A percentile compares a stretch with the other conserved stretches of the same genome.
Conservation (phyloP, 2,888 invertebrate genomes). For the Ophion ventricosus region DNA sequence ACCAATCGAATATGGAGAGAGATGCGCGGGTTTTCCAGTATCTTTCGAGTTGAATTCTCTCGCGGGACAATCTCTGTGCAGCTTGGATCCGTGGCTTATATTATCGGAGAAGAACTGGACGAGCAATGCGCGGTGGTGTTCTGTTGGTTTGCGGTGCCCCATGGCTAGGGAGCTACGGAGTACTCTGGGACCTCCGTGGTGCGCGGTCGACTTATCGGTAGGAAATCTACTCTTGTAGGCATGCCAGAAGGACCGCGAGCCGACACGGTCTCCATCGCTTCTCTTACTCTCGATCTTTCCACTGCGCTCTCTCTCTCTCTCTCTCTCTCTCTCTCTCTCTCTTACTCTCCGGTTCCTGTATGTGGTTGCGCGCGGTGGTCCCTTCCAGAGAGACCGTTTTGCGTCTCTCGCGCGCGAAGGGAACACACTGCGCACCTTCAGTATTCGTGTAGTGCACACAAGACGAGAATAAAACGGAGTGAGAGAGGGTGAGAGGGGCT, state of each 20-base stretch:
- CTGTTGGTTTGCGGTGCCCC: constrained; percentile 52
- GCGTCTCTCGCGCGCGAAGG: constrained; percentile 58
- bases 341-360: constrained; percentile 25
- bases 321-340: constrained; percentile 32
- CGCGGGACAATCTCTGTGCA: constrained; percentile 29
- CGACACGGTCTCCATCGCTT: constrained; percentile 68
- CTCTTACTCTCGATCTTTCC: constrained; percentile 62
- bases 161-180: constrained; percentile 66
- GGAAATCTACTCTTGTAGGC: constrained; percentile 81
- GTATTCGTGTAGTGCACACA: constrained; percentile 43
- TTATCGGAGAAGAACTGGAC: constrained; percentile 2
- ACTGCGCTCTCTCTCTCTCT: constrained; percentile 25
- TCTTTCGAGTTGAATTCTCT: constrained; percentile 29
- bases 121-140: constrained; percentile 35
- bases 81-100: constrained; percentile 20
- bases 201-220: constrained; percentile 79
- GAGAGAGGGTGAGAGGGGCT: constrained; percentile 58
- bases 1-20: neutral
- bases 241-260: constrained; percentile 73
- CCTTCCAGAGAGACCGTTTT: constrained; percentile 53
- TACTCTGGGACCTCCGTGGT: constrained; percentile 79
- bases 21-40: constrained; percentile 13
- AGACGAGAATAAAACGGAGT: constrained; percentile 57
- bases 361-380: constrained; percentile 62
- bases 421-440: constrained; percentile 45